Evolutionary conservation across 2,888 invertebrate genomes (phyloP).

Genomic region (Hypena proboscidalis): DNA sequence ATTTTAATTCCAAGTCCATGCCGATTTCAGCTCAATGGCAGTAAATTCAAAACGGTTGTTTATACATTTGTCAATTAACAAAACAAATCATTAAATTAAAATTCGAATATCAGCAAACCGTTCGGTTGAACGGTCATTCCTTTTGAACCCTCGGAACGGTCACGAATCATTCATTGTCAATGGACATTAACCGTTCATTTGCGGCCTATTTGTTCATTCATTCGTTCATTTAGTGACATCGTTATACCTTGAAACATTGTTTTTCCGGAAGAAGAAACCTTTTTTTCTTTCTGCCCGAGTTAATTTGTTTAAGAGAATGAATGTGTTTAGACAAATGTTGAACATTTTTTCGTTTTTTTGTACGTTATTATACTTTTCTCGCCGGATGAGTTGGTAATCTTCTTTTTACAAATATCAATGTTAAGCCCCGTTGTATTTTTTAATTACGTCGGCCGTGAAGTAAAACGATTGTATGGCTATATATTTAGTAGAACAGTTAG

Average conservation of each 20-base stretch:
- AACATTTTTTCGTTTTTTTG: constrained; percentile 54
- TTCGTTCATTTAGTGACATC: constrained; percentile 63
- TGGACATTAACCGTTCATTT: constrained; percentile 59
- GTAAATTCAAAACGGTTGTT: neutral
- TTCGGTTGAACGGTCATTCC: constrained; percentile 45
- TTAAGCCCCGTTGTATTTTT: too few species aligned
- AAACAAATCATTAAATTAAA: constrained; percentile 36
- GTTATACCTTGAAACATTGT: constrained; percentile 46
- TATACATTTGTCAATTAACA: constrained; percentile 22
- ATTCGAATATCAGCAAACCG: constrained; percentile 35
- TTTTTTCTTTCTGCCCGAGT: constrained; percentile 52
- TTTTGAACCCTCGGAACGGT: constrained; percentile 54
- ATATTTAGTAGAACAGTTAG: too few species aligned
- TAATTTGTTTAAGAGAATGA: constrained; percentile 67
- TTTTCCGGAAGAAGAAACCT: constrained; percentile 31
- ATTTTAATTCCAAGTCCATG: too few species aligned
- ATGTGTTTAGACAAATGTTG: constrained; percentile 63
- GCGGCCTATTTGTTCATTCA: constrained; percentile 64
- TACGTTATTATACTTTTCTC: constrained; percentile 41
- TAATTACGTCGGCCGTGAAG: too few species aligned
- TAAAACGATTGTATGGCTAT: too few species aligned
- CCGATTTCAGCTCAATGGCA: neutral
- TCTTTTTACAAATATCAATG: constrained; percentile 40
- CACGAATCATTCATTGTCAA: constrained; percentile 69
- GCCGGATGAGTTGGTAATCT: constrained; percentile 40